These are phyloP conservation scores for Gnathonemus longibarbis DNA, from an alignment of 2,113 vertebrate genomes.

Conservation along the genomic window DNA sequence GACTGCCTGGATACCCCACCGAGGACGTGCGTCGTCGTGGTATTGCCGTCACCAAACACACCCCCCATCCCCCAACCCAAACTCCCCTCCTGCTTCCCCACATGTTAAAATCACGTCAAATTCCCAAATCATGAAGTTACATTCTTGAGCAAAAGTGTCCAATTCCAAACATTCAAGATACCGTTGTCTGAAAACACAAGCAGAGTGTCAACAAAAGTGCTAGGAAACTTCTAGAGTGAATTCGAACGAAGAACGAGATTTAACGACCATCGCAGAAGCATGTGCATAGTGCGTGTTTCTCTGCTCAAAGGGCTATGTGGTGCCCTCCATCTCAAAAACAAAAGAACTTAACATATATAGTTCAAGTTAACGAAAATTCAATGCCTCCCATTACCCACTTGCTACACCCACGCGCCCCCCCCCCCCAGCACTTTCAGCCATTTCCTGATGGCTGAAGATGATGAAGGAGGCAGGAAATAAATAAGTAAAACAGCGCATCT, in stretches of 20 bases:
- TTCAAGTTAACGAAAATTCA: background rate
- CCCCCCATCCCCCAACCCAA: background rate
- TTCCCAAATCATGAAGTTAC: background rate
- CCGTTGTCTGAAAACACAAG: background rate
- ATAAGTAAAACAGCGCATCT: background rate
- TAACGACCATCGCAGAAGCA: background rate
- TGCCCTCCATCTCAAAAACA: background rate
- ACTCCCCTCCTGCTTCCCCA: background rate
- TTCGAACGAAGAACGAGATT: background rate
- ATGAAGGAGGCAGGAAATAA: background rate
- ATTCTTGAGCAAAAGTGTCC: background rate
- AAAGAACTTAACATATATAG: background rate
- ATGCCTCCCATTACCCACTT: background rate
- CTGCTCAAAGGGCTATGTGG: background rate
- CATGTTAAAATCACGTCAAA: background rate
- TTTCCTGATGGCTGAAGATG: background rate
- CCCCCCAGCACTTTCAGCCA: background rate
- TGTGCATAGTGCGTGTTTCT: background rate
- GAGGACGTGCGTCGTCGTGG: background rate
- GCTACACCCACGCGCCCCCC: background rate
- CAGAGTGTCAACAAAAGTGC: background rate
- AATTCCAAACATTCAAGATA: background rate
- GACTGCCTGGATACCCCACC: background rate
- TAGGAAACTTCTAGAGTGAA: background rate
- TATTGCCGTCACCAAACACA: background rate